These are phyloP conservation scores for Cryptotis parvus DNA, from an alignment of 2,113 vertebrate genomes.

Conservation along the genomic window DNA sequence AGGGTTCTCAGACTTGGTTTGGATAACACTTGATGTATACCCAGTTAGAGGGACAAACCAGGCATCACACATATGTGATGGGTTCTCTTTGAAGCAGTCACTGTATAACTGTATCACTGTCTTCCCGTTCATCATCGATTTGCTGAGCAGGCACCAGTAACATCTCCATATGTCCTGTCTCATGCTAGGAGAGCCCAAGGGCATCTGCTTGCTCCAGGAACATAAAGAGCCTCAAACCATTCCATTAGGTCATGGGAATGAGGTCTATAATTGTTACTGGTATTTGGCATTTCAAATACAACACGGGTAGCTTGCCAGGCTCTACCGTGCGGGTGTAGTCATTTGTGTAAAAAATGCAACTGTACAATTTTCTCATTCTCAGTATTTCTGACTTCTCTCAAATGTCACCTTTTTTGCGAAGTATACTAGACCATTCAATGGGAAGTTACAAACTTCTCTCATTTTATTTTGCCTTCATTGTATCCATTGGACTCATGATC, in stretches of 20 bases:
- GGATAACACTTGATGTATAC: constrained; percentile 30
- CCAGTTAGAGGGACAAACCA: neutral
- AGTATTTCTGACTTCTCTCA: constrained; percentile 6
- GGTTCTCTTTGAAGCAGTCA: constrained; percentile 76
- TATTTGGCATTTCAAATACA: too few species aligned
- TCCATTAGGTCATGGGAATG: too few species aligned
- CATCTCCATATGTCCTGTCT: too few species aligned
- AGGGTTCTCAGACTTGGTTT: constrained; percentile 28
- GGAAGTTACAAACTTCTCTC: neutral
- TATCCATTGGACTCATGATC: neutral
- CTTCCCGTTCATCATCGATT: too few species aligned
- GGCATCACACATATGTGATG: constrained; percentile 57
- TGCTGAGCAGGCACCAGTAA: too few species aligned
- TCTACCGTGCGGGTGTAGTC: too few species aligned
- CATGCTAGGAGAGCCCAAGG: too few species aligned
- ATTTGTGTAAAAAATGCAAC: constrained; percentile 13
- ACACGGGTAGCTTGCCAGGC: too few species aligned
- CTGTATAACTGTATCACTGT: too few species aligned
- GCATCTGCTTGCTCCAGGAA: too few species aligned
- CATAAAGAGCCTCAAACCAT: too few species aligned
- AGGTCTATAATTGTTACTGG: too few species aligned
- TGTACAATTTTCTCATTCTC: constrained; percentile 21
- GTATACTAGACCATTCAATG: neutral
- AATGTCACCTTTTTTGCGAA: constrained; percentile 32
- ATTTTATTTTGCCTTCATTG: neutral